A percentile compares a stretch with the other conserved stretches of the same genome.
Evolutionary conservation across 2,797 vertebrate genomes (phyloP).

Genomic region (Mormyrops attenuatus): DNA sequence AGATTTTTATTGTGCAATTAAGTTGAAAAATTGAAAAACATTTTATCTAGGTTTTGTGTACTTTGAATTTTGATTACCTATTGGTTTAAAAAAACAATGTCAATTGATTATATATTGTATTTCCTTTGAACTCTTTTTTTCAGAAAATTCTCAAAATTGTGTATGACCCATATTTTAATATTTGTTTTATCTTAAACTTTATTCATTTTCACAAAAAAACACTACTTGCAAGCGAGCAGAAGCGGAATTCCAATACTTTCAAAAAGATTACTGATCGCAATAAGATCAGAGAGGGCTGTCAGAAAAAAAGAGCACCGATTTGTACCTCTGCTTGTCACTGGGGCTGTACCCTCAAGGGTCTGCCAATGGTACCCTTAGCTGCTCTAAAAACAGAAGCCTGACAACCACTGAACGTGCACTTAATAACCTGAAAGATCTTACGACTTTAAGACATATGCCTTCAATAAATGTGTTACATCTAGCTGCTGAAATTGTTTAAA

Average conservation of each 20-base stretch:
- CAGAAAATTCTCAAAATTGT: neutral
- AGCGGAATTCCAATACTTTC: neutral
- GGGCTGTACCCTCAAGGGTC: neutral
- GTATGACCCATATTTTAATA: neutral
- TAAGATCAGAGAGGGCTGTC: neutral
- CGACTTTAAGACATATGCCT: neutral
- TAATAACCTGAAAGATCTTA: neutral
- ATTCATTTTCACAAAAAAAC: neutral
- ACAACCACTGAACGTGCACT: neutral
- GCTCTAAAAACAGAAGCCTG: neutral
- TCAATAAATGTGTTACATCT: neutral
- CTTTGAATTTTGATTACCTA: neutral
- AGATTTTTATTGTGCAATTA: neutral
- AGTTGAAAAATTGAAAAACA: neutral
- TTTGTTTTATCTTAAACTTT: neutral
- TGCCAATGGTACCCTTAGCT: neutral
- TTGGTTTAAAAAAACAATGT: neutral
- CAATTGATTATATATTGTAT: neutral
- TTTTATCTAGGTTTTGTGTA: neutral
- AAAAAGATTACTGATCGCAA: neutral
- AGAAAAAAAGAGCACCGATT: neutral
- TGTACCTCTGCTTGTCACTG: neutral
- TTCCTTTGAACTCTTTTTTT: neutral
- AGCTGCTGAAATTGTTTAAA: neutral
- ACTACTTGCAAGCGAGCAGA: neutral